Base-by-base conservation (phyloP, 2,113 vertebrate species). In the Globicephala melas region DNA sequence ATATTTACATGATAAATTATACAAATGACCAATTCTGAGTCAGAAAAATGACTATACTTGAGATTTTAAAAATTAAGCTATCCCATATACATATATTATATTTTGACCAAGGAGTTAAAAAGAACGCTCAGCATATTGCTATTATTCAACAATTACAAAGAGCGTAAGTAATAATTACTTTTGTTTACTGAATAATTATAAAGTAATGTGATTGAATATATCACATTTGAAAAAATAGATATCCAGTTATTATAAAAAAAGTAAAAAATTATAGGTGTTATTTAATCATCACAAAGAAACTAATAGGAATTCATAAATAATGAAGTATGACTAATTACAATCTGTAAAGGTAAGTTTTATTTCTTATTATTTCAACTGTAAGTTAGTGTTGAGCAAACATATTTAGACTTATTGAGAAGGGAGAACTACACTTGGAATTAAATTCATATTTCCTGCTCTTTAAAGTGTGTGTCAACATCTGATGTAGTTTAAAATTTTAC, bases 41-140 rank as follows among this genome's bases (percentile, higher is more conserved):
- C 71, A 93, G 47, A 85, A 92, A 87, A 55, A 83, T 94, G 17
- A 88, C 11, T 88, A 26, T 36, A 89, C 74, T 62, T 88, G 65
- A 95, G 53, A 84, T 60, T 9, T 21, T 93, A 74, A n/a, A 84
- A n/a, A 71, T 23, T 74, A 80, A 47, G 5, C 68, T 53, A 81
- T 15, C 17, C 60, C 14, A 76, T 53, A 41, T 63, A 25, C 23
- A 53, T 47, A 76, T 21, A 87, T 71, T 38, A 70, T 21, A 87
- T 77, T 87, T 96, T 89, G 50, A 77, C 33, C 17, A 97, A 91
- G 15, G 4, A 85, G 74, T 94, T 65, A 71, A 94, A 74, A 31
- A 85, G 26, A 87, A 77, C 8, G 74, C 38, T 63, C 12, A 96
- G 70, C 17, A 67, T 6, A 31, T 25, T 80, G 20, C 26, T 70